Base-by-base conservation (phyloP, 2,888 invertebrate genomes). In the Phaedon cochleariae region DNA sequence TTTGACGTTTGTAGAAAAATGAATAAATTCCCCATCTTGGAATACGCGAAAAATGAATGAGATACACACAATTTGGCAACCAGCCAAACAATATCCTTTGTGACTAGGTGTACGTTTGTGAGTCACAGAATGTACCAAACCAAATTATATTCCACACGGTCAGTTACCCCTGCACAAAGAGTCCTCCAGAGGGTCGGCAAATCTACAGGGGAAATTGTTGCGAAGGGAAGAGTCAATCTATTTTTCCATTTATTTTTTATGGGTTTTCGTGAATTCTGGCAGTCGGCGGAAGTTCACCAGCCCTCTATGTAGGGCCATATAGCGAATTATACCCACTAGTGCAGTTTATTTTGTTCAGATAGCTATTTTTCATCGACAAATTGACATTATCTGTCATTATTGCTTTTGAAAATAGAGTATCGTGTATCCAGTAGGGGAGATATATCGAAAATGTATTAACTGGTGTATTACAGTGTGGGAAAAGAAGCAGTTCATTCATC, bases 101-200 rank as follows among this genome's bases (percentile, higher is more conserved):
- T 41, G 41, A 41, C 57, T 26, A 45, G 57, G 45, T 29, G 45
- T 57, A 57, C 51, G 18, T 37, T 49, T 17, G 68, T 76, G 76
- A 75, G 64, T 76, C 76, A 77, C 69, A 71, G 64, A 59, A 63
- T 68, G 69, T 68, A 73, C 65, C 71, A 77, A 77, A 77, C 74
- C 71, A 78, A 81, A 81, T 81, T 80, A 79, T 77, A 77, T 80
- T 79, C 75, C 71, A 73, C 74, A 81, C 80, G 82, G 82, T 82
- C 81, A 81, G 81, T 82, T 81, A 81, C 76, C 76, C 78, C 64
- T 61, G 67, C 71, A 80, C 77, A 79, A 79, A 78, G 77, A 77
- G 74, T 31, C 57, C 65, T 59, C 62, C 65, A 59, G 58, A 65
- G 69, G 65, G 72, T 57, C 17, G 46, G 37, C n/a, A 21, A 15